Evolutionary conservation across 2,113 vertebrate species (phyloP).

Genomic region (Varanus salvator): DNA sequence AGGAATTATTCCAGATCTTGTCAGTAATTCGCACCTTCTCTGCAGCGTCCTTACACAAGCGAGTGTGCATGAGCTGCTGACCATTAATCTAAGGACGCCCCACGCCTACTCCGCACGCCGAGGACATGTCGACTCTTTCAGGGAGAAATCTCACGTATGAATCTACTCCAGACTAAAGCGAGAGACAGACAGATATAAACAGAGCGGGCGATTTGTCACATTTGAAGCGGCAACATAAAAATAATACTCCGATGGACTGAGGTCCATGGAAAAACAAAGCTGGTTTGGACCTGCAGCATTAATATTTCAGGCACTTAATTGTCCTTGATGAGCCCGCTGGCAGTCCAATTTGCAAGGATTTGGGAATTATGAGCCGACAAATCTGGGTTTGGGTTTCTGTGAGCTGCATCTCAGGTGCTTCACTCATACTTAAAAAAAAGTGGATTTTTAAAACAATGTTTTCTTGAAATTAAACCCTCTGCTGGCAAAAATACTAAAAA

Average conservation of each 20-base stretch:
- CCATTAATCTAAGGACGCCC: constrained; percentile 80
- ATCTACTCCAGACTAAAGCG: constrained; percentile 76
- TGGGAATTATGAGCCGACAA: constrained; percentile 39
- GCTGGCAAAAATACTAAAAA: constrained; percentile 48
- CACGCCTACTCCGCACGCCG: constrained; percentile 47
- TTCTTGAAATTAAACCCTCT: constrained; percentile 52
- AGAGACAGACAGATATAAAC: constrained; percentile 73
- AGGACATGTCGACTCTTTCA: constrained; percentile 80
- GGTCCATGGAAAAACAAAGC: constrained; percentile 43
- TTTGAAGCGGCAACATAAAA: constrained; percentile 60
- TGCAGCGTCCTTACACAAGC: constrained; percentile 80
- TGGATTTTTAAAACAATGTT: constrained; percentile 64
- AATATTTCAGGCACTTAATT: constrained; percentile 37
- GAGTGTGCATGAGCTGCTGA: constrained; percentile 79
- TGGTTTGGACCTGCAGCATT: neutral
- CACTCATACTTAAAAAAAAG: constrained; percentile 66
- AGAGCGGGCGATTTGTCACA: constrained; percentile 41
- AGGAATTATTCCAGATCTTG: constrained; percentile 87
- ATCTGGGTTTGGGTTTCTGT: constrained; percentile 23
- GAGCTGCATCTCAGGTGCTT: constrained; percentile 60
- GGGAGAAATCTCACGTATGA: constrained; percentile 72
- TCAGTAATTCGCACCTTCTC: constrained; percentile 83
- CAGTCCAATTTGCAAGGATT: constrained; percentile 45
- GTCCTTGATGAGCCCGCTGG: constrained; percentile 54
- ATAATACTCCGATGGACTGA: constrained; percentile 42